phyloP scores from a whole-genome alignment of 2,797 vertebrate genomes.

The Glossophaga mutica region DNA sequence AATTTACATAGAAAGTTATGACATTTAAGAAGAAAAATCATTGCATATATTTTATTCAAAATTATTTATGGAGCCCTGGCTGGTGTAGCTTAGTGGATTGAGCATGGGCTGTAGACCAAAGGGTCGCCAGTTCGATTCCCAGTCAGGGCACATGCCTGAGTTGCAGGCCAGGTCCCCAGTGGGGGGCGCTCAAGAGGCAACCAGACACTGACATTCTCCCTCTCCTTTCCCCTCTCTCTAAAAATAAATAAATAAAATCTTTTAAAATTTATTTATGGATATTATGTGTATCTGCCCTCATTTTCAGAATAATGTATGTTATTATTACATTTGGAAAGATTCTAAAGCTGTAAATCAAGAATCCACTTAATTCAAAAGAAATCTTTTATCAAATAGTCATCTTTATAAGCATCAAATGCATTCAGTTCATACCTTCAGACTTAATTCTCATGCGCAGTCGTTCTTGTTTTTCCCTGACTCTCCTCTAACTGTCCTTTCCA shows the following conservation, averaged over 20 bases:
- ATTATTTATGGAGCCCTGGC: neutral
- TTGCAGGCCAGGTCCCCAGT: no score
- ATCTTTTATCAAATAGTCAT: conserved; percentile 20
- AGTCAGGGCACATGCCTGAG: no score
- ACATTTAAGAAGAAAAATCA: neutral
- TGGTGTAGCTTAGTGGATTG: no score
- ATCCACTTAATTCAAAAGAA: conserved; percentile 11
- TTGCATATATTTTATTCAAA: neutral
- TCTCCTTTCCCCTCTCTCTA: no score
- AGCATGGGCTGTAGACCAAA: no score
- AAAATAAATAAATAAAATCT: no score
- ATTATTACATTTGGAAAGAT: conserved; percentile 27
- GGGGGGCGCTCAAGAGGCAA: no score
- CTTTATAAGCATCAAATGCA: conserved; percentile 26
- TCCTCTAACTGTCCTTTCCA: conserved; percentile 58
- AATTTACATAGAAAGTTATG: neutral
- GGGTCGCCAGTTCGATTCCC: no score
- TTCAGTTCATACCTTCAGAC: neutral
- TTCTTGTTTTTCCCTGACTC: conserved; percentile 37
- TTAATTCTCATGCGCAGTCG: neutral
- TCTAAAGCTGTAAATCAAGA: conserved; percentile 26
- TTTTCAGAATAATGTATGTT: conserved; percentile 30
- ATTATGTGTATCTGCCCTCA: neutral
- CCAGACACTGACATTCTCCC: no score
- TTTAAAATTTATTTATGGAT: neutral